Percentiles rank a stretch among this genome's conserved stretches.
phyloP scores from a whole-genome alignment of 2,888 invertebrate genomes.

The Dynastes maya region DNA sequence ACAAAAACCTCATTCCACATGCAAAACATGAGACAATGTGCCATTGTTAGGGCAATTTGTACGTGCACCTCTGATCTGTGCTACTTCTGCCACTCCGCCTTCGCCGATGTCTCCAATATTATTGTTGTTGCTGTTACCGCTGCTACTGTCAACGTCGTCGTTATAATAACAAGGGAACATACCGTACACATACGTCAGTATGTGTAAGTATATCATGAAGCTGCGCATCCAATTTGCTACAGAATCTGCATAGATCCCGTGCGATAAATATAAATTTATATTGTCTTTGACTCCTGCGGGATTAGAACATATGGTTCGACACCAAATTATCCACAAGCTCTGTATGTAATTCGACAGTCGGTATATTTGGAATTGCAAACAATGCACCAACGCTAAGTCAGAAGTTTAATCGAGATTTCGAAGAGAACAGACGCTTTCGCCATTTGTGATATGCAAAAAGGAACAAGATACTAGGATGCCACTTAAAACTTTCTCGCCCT shows the following conservation, averaged over 20 bases:
- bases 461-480: no score
- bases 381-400: slow-evolving; percentile 12
- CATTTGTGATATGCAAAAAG: slow-evolving; percentile 5
- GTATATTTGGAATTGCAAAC: slow-evolving; percentile 13
- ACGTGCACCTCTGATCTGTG: slow-evolving; percentile 51
- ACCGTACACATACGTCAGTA: not conserved
- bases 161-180: not conserved
- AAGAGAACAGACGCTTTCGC: not conserved
- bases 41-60: slow-evolving; percentile 59
- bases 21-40: slow-evolving; percentile 60
- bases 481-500: no score
- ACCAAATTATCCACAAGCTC: slow-evolving; percentile 8
- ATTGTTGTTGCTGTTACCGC: slow-evolving; percentile 31
- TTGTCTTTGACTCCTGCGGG: slow-evolving; percentile 32
- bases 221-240: slow-evolving; percentile 19
- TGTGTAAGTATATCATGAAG: slow-evolving; percentile 36
- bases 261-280: slow-evolving; percentile 39
- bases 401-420: slow-evolving; percentile 7
- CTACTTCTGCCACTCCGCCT: slow-evolving; percentile 34
- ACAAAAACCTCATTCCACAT: slow-evolving; percentile 57
- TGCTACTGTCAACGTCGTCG: slow-evolving; percentile 20
- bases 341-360: slow-evolving; percentile 17
- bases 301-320: slow-evolving; percentile 16
- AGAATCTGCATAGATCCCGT: slow-evolving; percentile 14
- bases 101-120: slow-evolving; percentile 31